Evolutionary conservation across 2,888 invertebrate species (phyloP), one percentile per base, ranked within the genome.

Genomic region (Dione juno): DNA sequence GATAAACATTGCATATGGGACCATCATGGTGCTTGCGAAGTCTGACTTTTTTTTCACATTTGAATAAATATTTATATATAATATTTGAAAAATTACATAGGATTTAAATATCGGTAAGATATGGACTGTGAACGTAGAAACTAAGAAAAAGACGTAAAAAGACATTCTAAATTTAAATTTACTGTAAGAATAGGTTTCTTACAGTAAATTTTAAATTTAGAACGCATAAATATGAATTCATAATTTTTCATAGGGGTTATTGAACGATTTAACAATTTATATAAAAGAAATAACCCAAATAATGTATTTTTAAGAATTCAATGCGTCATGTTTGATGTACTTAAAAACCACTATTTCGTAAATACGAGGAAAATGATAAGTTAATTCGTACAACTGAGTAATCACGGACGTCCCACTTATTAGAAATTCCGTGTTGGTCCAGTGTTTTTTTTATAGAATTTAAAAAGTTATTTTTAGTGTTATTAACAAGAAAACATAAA

Each of bases 241-340:
- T 28, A 54, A 54, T 35, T 54, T 10, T 10, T 37, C n/a, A 10
- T 16, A 37, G 16, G 35, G 16, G 35, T 37, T 11, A 37, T 54
- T 54, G 16, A 54, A 37, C 37, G 1, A 9, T 37, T 5, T 54
- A 54, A 37, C 3, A n/a, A 1, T 5, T 54, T 37, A 37, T 19
- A 19, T 48, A 52, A 54, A 37, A 54, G n/a, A 16, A 53, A 35
- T 35, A 40, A 57, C 13, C 11, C 7, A 1, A 16, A 57, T 40
- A 40, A 7, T 19, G 10, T 37, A 11, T 40, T 57, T 19, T 13
- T 57, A 19, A 57, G 40, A 57, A 57, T 11, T 40, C 40, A 16
- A 61, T 61, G 61, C 43, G 61, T 61, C 61, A 61, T 28, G n/a
- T n/a, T 61, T 21, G 0, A 45, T 43, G 59, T 14, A 61, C n/a